Evolutionary conservation across 2,888 invertebrate species (phyloP), one percentile per base, ranked within the genome.

Genomic region (Drosophila rubida): DNA sequence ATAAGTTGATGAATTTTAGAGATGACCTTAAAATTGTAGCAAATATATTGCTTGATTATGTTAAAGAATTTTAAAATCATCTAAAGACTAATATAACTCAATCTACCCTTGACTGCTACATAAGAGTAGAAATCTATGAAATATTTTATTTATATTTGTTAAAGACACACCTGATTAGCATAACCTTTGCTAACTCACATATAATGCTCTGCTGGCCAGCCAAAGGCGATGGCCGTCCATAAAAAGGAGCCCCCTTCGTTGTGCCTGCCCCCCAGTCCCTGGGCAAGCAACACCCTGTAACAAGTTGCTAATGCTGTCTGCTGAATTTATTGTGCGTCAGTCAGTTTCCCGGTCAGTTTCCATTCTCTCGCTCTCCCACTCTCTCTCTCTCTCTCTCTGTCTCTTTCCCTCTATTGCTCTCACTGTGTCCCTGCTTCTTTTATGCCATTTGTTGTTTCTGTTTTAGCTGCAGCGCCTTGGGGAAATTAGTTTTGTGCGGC

Each of bases 401-500:
- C 23, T 37, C 5, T 19, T 14, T 2, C 35, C 1, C 32, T 57
- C 6, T 4, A 13, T 13, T 14, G 30, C 32, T 23, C 8, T 22
- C 37, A 53, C 19, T 41, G 22, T 41, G 23, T 13, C 37, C 22
- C 37, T 16, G 8, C 45, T 41, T 19, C 11, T 44, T 14, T 35
- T 23, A 5, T 8, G 27, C 14, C 57, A 22, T 46, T 50, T 59
- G 59, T 45, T 63, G 42, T 78, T 75, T 48, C 70, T 78, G 44
- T 68, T 77, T 64, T 68, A 68, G 74, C 80, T 66, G 76, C 86
- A 80, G 80, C 82, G 82, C 84, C 89, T 84, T 85, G 88, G 84
- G 88, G 84, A 85, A 85, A 85, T 88, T 88, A 87, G 87, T 88
- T 88, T 84, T 88, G 82, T 87, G 87, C 39, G 70, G 72, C 58